These are phyloP conservation scores for Diloba caeruleocephala DNA, from an alignment of 2,888 invertebrate genomes.

Conservation along the genomic window DNA sequence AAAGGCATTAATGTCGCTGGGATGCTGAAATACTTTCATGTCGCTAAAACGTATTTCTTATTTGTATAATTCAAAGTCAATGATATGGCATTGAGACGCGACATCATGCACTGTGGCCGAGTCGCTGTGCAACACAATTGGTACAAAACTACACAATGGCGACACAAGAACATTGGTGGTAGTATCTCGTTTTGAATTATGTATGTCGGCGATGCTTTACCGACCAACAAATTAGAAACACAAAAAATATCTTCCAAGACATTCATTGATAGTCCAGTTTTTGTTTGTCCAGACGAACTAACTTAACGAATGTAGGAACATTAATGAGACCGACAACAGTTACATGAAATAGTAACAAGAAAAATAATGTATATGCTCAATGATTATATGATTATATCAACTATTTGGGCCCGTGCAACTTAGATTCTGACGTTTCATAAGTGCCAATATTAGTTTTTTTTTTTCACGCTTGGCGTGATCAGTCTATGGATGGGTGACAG, in stretches of 20 bases:
- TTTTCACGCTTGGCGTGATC: no score
- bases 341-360: constrained; percentile 58
- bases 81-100: constrained; percentile 50
- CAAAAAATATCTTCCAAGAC: constrained; percentile 70
- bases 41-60: constrained; percentile 31
- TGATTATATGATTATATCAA: no score
- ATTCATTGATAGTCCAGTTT: constrained; percentile 71
- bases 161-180: constrained; percentile 76
- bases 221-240: constrained; percentile 79
- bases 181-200: constrained; percentile 81
- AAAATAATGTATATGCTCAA: constrained; percentile 62
- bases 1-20: constrained; percentile 24
- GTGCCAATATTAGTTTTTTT: no score
- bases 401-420: no score
- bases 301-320: constrained; percentile 53
- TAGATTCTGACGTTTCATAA: no score
- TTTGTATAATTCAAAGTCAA: constrained; percentile 46
- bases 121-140: constrained; percentile 58
- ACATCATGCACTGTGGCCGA: constrained; percentile 53
- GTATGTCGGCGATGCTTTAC: constrained; percentile 79
- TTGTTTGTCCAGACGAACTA: constrained; percentile 68
- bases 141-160: constrained; percentile 73
- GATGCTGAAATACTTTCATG: constrained; percentile 41
- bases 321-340: constrained; percentile 63
- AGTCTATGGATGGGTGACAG: no score